These are phyloP conservation scores for Phrynosoma blainvillii DNA, from an alignment of 2,113 vertebrate species.

Conservation along the genomic window DNA sequence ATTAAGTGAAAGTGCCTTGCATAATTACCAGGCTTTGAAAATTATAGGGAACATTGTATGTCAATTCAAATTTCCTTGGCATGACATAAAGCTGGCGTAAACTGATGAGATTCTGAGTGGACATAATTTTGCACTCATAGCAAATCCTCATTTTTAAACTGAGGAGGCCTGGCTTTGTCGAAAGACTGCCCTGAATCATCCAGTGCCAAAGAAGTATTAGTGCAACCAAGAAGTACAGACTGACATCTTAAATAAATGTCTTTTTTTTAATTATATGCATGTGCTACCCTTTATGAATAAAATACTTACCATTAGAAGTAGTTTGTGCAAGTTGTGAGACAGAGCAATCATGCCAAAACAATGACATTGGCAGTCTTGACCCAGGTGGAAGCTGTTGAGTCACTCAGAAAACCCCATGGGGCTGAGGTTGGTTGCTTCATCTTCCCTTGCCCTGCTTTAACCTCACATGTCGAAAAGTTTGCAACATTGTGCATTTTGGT, in stretches of 20 bases:
- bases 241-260: not conserved
- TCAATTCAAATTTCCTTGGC: not conserved
- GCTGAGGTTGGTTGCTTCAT: too few relatives aligned
- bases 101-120: not conserved
- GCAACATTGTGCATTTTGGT: too few relatives aligned
- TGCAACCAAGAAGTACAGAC: not conserved
- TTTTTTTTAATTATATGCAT: not conserved
- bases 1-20: not conserved
- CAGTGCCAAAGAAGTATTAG: not conserved
- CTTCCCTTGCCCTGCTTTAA: too few relatives aligned
- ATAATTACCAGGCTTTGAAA: not conserved
- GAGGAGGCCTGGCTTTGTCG: not conserved
- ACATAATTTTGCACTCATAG: not conserved
- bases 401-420: too few relatives aligned
- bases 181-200: not conserved
- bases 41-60: constrained; percentile 2
- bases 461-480: too few relatives aligned
- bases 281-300: not conserved
- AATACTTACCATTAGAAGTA: not conserved
- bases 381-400: too few relatives aligned
- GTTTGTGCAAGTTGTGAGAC: not conserved
- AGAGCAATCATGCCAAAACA: not conserved
- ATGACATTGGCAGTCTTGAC: not conserved
- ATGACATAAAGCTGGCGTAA: not conserved
- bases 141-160: not conserved